These are phyloP conservation scores for Caerostris extrusa DNA, from an alignment of 1,140 invertebrate species.

Conservation along the genomic window DNA sequence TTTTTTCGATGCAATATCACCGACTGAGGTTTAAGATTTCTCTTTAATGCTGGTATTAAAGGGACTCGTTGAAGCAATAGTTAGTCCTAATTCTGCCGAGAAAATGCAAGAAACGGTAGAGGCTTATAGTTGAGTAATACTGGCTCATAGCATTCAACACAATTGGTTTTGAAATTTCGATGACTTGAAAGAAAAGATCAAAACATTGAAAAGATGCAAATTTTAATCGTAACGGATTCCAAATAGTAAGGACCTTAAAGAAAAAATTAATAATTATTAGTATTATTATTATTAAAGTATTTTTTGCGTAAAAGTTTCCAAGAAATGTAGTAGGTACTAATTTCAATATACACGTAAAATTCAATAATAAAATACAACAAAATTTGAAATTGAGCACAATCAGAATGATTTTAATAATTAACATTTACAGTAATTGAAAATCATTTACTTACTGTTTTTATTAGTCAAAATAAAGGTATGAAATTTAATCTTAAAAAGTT, in stretches of 20 bases:
- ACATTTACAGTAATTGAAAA: too few species aligned
- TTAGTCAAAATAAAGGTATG: too few species aligned
- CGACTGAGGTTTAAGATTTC: neutral
- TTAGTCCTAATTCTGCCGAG: slow-evolving; percentile 74
- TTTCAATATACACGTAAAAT: too few species aligned
- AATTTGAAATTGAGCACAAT: too few species aligned
- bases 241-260: neutral
- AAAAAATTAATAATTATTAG: neutral
- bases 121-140: slow-evolving; percentile 65
- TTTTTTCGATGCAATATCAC: neutral
- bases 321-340: too few species aligned
- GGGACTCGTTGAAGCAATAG: neutral
- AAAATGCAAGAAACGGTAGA: slow-evolving; percentile 71
- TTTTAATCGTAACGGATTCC: neutral
- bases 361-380: too few species aligned
- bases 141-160: slow-evolving; percentile 69
- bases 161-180: slow-evolving; percentile 42
- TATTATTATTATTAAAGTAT: too few species aligned
- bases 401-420: too few species aligned
- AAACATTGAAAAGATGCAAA: slow-evolving; percentile 69
- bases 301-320: too few species aligned
- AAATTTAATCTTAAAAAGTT: too few species aligned
- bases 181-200: slow-evolving; percentile 3
- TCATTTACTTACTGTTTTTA: too few species aligned
- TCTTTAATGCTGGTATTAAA: slow-evolving; percentile 3